A percentile compares a stretch with the other conserved stretches of the same genome.
These are phyloP conservation scores for Pristionchus entomophagus DNA, from an alignment of 2,888 invertebrate species.

Conservation along the genomic window DNA sequence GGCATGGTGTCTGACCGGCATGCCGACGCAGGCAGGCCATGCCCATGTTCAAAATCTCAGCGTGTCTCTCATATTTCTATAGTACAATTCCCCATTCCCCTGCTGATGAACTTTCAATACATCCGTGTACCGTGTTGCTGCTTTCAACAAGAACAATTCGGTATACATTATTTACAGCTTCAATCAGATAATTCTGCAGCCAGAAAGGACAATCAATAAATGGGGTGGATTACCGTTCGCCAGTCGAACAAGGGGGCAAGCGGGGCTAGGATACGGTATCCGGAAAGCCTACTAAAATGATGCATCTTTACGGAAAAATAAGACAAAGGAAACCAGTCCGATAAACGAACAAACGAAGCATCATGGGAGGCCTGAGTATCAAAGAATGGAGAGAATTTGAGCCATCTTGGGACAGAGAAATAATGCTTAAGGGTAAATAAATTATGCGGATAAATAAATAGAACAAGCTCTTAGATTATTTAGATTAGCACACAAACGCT, in stretches of 20 bases:
- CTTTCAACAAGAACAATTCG: too few relatives aligned
- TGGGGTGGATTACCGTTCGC: neutral
- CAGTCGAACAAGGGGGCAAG: neutral
- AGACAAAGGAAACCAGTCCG: neutral
- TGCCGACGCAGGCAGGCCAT: too few relatives aligned
- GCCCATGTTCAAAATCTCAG: too few relatives aligned
- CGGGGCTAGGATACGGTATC: neutral
- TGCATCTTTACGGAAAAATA: neutral
- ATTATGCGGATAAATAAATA: slow-evolving; percentile 9
- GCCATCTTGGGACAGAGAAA: neutral
- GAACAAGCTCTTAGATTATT: slow-evolving; percentile 11
- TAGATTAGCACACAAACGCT: neutral
- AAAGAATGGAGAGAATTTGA: neutral
- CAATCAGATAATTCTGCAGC: neutral
- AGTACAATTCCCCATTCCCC: too few relatives aligned
- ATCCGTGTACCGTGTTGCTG: too few relatives aligned
- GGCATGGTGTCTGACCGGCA: too few relatives aligned
- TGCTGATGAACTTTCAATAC: too few relatives aligned
- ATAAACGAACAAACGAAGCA: neutral
- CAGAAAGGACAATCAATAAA: neutral
- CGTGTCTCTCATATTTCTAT: too few relatives aligned
- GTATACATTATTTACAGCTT: neutral
- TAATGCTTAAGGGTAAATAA: neutral
- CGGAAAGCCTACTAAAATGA: neutral
- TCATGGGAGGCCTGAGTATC: neutral